Evolutionary conservation across 2,797 vertebrate species (phyloP).

Genomic region (Anguilla obscura): DNA sequence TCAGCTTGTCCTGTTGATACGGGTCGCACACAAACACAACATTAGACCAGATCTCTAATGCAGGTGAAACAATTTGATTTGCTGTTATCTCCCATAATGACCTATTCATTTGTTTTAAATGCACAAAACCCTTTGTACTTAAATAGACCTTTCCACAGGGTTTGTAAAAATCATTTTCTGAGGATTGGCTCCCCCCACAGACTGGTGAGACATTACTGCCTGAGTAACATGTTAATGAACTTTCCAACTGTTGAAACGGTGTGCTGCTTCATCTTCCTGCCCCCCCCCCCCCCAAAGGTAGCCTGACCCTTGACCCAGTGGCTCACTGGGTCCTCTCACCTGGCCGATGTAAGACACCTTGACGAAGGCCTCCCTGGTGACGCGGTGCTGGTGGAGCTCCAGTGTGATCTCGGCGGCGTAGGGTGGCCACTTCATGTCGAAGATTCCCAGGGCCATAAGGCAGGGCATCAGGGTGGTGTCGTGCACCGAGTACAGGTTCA

Average conservation of each 20-base stretch:
- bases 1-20: slow-evolving; percentile 77
- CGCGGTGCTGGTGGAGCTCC: slow-evolving; percentile 82
- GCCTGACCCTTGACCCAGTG: not conserved
- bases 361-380: slow-evolving; percentile 81
- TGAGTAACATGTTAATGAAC: not conserved
- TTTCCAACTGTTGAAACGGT: too few species aligned
- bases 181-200: not conserved
- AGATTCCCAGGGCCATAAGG: slow-evolving; percentile 85
- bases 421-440: slow-evolving; percentile 88
- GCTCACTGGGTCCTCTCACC: slow-evolving; percentile 64
- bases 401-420: slow-evolving; percentile 85
- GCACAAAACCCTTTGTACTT: not conserved
- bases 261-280: not conserved
- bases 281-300: not conserved
- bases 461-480: slow-evolving; percentile 87
- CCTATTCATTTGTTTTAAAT: not conserved
- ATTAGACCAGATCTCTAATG: not conserved
- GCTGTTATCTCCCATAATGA: not conserved
- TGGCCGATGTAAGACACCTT: slow-evolving; percentile 81
- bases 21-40: not conserved
- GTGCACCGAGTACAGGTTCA: slow-evolving; percentile 87
- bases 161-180: not conserved
- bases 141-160: not conserved
- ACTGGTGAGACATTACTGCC: not conserved
- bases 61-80: not conserved